Evolutionary conservation across 2,797 vertebrate species (phyloP).

Genomic region (Gymnothorax reevesii): DNA sequence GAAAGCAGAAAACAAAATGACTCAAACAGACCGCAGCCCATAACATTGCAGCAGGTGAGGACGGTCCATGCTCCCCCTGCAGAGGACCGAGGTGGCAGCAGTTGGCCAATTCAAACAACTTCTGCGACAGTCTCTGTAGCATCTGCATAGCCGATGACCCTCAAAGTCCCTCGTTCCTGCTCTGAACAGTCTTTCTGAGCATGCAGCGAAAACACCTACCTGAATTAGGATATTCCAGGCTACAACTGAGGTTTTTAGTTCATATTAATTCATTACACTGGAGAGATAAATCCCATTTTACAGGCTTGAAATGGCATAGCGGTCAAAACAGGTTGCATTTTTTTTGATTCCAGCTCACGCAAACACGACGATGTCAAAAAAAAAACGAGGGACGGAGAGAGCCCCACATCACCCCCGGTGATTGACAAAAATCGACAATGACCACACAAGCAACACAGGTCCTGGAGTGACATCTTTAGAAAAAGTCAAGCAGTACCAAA

Average conservation of each 20-base stretch:
- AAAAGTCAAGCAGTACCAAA: slow-evolving; percentile 14
- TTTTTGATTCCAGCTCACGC: background rate
- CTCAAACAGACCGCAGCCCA: too few relatives aligned
- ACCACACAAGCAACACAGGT: background rate
- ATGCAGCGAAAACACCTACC: background rate
- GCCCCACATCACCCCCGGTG: background rate
- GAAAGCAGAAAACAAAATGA: background rate
- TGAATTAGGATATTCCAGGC: background rate
- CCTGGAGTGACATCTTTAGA: slow-evolving; percentile 10
- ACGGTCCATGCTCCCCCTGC: background rate
- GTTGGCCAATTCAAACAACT: background rate
- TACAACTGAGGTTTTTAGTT: background rate
- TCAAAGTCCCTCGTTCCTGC: background rate
- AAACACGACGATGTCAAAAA: background rate
- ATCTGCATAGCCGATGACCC: background rate
- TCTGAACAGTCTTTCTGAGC: background rate
- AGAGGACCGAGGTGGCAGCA: background rate
- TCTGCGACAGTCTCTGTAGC: background rate
- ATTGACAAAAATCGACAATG: background rate
- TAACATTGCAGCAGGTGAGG: background rate
- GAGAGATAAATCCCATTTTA: background rate
- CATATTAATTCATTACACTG: background rate
- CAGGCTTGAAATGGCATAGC: background rate
- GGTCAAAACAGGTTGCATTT: background rate
- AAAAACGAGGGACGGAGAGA: background rate